Percentiles rank a stretch among this genome's conserved stretches.
phyloP scores from a whole-genome alignment of 2,113 vertebrate species.

The Ptychochromis oligacanthus region DNA sequence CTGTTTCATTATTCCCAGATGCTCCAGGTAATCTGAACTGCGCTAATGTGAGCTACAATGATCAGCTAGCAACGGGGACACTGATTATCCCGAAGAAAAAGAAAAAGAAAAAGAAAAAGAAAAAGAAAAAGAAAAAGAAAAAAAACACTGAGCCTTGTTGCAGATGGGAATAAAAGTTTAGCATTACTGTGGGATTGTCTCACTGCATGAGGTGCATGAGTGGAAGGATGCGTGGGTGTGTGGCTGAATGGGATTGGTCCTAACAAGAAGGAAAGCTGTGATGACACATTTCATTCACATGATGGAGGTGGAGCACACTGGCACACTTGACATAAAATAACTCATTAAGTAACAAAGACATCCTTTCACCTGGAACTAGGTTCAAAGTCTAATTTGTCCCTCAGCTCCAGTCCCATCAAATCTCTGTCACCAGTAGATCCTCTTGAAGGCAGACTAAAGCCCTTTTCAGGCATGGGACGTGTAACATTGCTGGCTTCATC shows the following conservation, averaged over 20 bases:
- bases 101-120: too few species aligned
- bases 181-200: slow-evolving; percentile 53
- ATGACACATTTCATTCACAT: slow-evolving; percentile 50
- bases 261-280: slow-evolving; percentile 21
- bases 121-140: slow-evolving; percentile 3
- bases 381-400: slow-evolving; percentile 41
- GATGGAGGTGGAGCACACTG: slow-evolving; percentile 20
- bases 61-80: slow-evolving; percentile 61
- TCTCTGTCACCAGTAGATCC: slow-evolving; percentile 34
- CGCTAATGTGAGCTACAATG: slow-evolving; percentile 58
- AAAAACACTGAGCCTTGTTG: slow-evolving; percentile 27
- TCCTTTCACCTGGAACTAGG: slow-evolving; percentile 50
- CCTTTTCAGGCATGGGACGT: not conserved
- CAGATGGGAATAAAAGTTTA: slow-evolving; percentile 58
- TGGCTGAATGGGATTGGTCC: slow-evolving; percentile 15
- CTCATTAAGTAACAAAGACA: slow-evolving; percentile 52
- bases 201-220: slow-evolving; percentile 28
- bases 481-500: slow-evolving; percentile 2
- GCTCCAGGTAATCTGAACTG: slow-evolving; percentile 74
- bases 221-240: slow-evolving; percentile 38
- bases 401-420: slow-evolving; percentile 39
- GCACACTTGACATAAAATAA: slow-evolving; percentile 51
- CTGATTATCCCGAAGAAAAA: slow-evolving; percentile 58
- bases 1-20: slow-evolving; percentile 76
- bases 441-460: not conserved